phyloP scores from a whole-genome alignment of 2,888 invertebrate species.

The Blomia tropicalis region DNA sequence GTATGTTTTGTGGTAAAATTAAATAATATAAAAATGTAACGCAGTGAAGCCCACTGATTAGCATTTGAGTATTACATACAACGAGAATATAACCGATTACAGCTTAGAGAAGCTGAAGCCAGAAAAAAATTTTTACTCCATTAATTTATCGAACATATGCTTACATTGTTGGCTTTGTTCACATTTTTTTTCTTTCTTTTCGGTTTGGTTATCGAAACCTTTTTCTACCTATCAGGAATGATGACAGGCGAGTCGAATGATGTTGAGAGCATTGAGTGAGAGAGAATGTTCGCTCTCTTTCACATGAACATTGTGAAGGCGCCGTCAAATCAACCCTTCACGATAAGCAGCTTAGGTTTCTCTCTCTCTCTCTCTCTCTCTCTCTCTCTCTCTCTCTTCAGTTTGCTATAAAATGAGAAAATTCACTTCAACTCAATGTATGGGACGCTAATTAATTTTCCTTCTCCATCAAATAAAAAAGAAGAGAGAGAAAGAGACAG shows the following conservation, averaged over 20 bases:
- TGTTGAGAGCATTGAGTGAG: background rate
- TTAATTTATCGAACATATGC: too few relatives aligned
- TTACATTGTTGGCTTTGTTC: background rate
- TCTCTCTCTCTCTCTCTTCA: too few relatives aligned
- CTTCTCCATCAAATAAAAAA: constrained; percentile 12
- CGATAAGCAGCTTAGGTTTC: constrained; percentile 11
- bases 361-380: too few relatives aligned
- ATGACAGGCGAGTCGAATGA: background rate
- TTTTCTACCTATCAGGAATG: background rate
- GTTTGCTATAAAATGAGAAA: background rate
- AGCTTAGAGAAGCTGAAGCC: too few relatives aligned
- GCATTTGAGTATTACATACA: too few relatives aligned
- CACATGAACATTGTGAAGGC: background rate
- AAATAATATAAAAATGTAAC: too few relatives aligned
- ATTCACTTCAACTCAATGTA: too few relatives aligned
- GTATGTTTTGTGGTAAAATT: too few relatives aligned
- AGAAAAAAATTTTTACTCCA: too few relatives aligned
- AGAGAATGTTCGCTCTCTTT: background rate
- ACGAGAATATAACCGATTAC: too few relatives aligned
- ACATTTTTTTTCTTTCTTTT: background rate
- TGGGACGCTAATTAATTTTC: constrained; percentile 10
- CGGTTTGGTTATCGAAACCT: background rate
- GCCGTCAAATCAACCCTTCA: constrained; percentile 9
- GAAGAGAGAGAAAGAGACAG: too few relatives aligned
- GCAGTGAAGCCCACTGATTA: too few relatives aligned